A percentile compares a stretch with the other conserved stretches of the same genome.
Conservation (phyloP, 2,888 invertebrate species). For the Reticulitermes lucifugus region DNA sequence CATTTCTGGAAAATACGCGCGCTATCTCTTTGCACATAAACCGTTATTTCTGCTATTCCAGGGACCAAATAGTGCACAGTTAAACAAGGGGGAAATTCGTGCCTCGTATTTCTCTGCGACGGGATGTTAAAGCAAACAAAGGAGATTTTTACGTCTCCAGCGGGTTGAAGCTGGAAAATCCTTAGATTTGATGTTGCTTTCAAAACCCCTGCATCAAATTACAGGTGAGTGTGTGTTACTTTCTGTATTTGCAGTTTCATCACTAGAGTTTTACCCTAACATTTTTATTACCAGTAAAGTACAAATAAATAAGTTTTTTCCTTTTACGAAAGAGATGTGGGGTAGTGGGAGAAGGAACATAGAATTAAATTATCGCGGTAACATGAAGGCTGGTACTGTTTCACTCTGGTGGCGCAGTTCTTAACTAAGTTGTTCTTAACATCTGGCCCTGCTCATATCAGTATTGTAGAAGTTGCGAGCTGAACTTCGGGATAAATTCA, state of each 20-base stretch:
- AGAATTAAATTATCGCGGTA: neutral
- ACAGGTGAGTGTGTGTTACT: neutral
- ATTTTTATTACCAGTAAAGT: slow-evolving; percentile 14
- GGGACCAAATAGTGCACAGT: neutral
- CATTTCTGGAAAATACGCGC: too few relatives aligned
- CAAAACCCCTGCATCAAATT: neutral
- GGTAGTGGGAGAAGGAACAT: neutral
- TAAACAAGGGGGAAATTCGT: neutral
- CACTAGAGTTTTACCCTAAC: slow-evolving; percentile 1
- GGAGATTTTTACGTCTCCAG: slow-evolving; percentile 1
- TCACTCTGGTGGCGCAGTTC: neutral
- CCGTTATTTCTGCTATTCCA: neutral
- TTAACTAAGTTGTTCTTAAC: slow-evolving; percentile 24
- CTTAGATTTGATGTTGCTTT: slow-evolving; percentile 5
- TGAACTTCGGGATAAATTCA: neutral
- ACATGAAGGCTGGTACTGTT: neutral
- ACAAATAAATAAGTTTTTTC: neutral
- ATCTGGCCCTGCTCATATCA: neutral
- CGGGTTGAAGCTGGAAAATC: neutral
- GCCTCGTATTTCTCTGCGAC: neutral
- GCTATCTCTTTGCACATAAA: too few relatives aligned
- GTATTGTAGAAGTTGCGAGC: neutral
- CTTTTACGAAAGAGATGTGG: neutral
- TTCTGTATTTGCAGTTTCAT: slow-evolving; percentile 5
- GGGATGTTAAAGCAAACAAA: slow-evolving; percentile 10